Base-by-base conservation (phyloP, 1,140 invertebrate genomes). In the Sminthurides bifidus region DNA sequence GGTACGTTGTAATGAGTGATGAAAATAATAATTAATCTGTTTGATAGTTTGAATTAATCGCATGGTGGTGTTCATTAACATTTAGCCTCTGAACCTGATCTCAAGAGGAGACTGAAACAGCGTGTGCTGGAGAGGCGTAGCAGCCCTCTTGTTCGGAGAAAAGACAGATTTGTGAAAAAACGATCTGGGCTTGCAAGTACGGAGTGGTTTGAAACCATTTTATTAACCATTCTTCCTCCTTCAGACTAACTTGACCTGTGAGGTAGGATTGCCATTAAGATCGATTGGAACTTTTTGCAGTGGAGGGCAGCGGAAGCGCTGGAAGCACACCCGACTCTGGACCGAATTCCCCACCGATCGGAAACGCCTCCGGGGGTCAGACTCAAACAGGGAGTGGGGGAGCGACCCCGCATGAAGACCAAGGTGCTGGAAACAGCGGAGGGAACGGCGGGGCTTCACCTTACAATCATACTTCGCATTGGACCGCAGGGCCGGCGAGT, bases 1-100 rank as follows among this genome's bases (percentile, higher is more conserved):
- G n/a, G 33, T 35, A 35, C n/a, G 33, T 12, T 12, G 10, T 35
- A 35, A 12, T 10, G n/a, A 35, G 33, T 44, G 12, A 10, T 44
- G 41, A 12, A 8, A 15, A 15, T 15, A 44, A 44, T 15, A 12
- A 44, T 44, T 48, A 24, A 27, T 48, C 12, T 24, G 27, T 17
- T 17, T 5, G 8, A 19, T 5, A 12, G 6, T 10, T 37, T 23
- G 4, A 35, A 51, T 10, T 35, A 51, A 53, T 26, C 26, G 8
- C 14, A 15, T 44, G 38, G 17, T 15, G 12, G 10, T 8, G 12
- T 23, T 49, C 12, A 44, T 54, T n/a, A n/a, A 35, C 30, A 29
- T 73, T 71, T 80, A 94, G 92, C 91, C 69, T 95, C 92, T 74
- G 92, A 95, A 80, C 91, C 92, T 64, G 95, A 96, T 79, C 81